Base-by-base conservation (phyloP, 2,888 invertebrate species). In the Meloe dianella region DNA sequence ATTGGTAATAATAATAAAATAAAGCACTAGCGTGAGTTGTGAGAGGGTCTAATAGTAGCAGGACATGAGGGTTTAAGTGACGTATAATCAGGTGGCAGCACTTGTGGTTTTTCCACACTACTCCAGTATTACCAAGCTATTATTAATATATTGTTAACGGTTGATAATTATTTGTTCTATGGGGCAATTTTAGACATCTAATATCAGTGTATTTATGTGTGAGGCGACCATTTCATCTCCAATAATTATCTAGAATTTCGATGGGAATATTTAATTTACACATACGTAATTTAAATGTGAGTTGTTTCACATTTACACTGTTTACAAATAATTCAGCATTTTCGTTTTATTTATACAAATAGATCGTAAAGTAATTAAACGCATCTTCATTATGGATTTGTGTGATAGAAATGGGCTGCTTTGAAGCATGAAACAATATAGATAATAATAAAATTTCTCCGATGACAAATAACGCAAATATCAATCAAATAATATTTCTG, bases 31-130 rank as follows among this genome's bases (percentile, higher is more conserved):
- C 78, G 79, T 78, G 78, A 73, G 77, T 70, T 67, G 47, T 9
- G 73, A 77, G 71, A 71, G 74, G 75, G 67, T 77, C 75, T 80
- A 79, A 79, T 79, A 80, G 77, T 77, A 77, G 79, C 75, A 77
- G 78, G 79, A 77, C 74, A 77, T 74, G 79, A 75, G 79, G 80
- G 80, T 80, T 80, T 80, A 80, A 81, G 79, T 79, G 84, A 82
- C 81, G 82, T 83, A 83, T 84, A 84, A 83, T 84, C 84, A 84
- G 83, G 79, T 83, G 83, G 81, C 76, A 79, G 77, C 83, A 84
- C 82, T 83, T 84, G 83, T 80, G 78, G 80, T 74, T 75, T 74
- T 83, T 84, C 84, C 84, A 84, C 83, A 82, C 73, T 81, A 78
- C 80, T 82, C 77, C 81, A 74, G 74, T 76, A 79, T 80, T 80